Evolutionary conservation across 2,888 invertebrate genomes (phyloP).

Genomic region (Phlogophora meticulosa): DNA sequence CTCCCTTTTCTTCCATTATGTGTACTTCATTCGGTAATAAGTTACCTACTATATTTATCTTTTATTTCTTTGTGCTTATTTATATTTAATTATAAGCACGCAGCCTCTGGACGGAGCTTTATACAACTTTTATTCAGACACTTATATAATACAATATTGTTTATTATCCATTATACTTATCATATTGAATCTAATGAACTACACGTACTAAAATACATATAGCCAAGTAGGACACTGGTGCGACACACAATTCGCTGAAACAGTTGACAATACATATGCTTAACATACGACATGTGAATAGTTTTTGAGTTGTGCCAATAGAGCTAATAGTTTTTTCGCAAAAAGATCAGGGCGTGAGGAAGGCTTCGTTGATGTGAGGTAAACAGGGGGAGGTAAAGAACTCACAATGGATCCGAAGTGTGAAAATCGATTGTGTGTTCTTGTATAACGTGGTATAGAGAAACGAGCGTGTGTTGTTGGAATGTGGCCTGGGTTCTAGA

Average conservation of each 20-base stretch:
- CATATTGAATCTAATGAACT: constrained; percentile 65
- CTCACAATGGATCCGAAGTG: constrained; percentile 75
- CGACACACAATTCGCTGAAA: constrained; percentile 80
- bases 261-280: constrained; percentile 81
- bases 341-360: constrained; percentile 88
- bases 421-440: constrained; percentile 79
- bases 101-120: constrained; percentile 79
- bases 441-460: constrained; percentile 65
- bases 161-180: constrained; percentile 67
- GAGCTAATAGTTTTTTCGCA: constrained; percentile 69
- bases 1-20: constrained; percentile 30
- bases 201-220: constrained; percentile 66
- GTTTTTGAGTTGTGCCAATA: constrained; percentile 89
- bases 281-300: constrained; percentile 85
- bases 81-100: constrained; percentile 65
- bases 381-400: constrained; percentile 90
- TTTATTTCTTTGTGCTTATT: constrained; percentile 60
- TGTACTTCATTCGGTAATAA: constrained; percentile 43
- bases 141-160: constrained; percentile 71
- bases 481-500: constrained; percentile 88
- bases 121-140: constrained; percentile 70
- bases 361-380: constrained; percentile 84
- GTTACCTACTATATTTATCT: constrained; percentile 45
- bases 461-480: constrained; percentile 78
- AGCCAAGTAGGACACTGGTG: constrained; percentile 81